Evolutionary conservation across 2,888 invertebrate genomes (phyloP), one percentile per base, ranked within the genome.

Genomic region (Julus scandinavius): DNA sequence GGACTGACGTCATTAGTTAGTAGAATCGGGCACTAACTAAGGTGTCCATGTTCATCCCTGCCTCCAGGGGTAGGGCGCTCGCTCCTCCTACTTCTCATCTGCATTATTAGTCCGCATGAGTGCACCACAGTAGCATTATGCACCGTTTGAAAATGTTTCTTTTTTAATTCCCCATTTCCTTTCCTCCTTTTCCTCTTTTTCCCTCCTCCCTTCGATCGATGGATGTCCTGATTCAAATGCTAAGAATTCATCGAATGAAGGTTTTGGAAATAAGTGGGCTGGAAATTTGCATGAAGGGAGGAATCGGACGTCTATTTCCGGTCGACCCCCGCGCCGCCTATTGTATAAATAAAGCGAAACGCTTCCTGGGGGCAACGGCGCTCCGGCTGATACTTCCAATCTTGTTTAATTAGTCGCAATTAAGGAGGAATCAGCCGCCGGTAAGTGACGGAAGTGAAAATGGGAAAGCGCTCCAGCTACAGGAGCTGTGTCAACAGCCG

Each of bases 321-420:
- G 63, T 63, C 63, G 63, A 17, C n/a, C 63, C 63, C 63, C 63
- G 5, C 63, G 63, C 63, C 4, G 11, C 58, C 15, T 15, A 15
- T 58, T 58, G 63, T 63, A 63, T 63, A 63, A 63, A 63, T 17
- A 63, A 29, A 63, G 63, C 63, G 63, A 49, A 29, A 49, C 49
- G 49, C 49, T 58, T 15, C 63, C 63, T 63, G n/a, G 63, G 63
- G n/a, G n/a, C 63, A 6, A 58, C 15, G 4, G 58, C 58, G 11
- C 58, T 17, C 11, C 15, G 58, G 58, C 63, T 63, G 63, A 63
- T 63, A 63, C 63, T 63, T 72, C 20, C 87, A 87, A 87, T 87
- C 87, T 87, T 87, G 87, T 87, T 87, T 87, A 87, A 87, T 87
- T 87, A 87, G 72, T 87, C 40, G 87, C 87, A 87, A 87, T 87